Evolutionary conservation across 2,113 vertebrate species (phyloP).

Genomic region (Serinus canaria): DNA sequence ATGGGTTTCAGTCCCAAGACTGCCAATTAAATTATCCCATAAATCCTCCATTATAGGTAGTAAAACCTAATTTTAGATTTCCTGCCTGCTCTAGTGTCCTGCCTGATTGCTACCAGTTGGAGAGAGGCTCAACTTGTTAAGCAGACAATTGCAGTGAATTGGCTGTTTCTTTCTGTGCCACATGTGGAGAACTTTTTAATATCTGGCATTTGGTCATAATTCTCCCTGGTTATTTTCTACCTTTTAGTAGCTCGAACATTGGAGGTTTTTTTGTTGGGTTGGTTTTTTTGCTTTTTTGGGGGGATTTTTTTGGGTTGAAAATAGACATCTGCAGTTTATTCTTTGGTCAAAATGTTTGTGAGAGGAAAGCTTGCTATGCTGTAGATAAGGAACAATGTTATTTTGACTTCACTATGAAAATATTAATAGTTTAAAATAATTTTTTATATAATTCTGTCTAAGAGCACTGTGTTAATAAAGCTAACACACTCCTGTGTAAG

Average conservation of each 20-base stretch:
- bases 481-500: background rate
- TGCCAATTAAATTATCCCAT: slow-evolving; percentile 82
- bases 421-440: background rate
- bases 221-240: slow-evolving; percentile 13
- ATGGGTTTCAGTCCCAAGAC: slow-evolving; percentile 72
- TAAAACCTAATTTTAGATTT: slow-evolving; percentile 88
- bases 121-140: slow-evolving; percentile 53
- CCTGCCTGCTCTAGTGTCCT: slow-evolving; percentile 72
- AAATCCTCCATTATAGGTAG: slow-evolving; percentile 83
- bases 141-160: slow-evolving; percentile 36
- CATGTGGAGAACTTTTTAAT: slow-evolving; percentile 8
- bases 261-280: background rate
- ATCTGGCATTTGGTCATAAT: slow-evolving; percentile 29
- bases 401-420: background rate
- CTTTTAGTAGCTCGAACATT: background rate
- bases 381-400: background rate
- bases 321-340: background rate
- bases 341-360: background rate
- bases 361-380: background rate
- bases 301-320: background rate
- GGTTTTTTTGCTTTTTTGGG: background rate
- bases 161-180: slow-evolving; percentile 39
- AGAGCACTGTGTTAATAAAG: background rate
- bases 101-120: slow-evolving; percentile 77
- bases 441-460: background rate